Conservation (phyloP, 2,797 vertebrate species). For the Clarias pachynema region DNA sequence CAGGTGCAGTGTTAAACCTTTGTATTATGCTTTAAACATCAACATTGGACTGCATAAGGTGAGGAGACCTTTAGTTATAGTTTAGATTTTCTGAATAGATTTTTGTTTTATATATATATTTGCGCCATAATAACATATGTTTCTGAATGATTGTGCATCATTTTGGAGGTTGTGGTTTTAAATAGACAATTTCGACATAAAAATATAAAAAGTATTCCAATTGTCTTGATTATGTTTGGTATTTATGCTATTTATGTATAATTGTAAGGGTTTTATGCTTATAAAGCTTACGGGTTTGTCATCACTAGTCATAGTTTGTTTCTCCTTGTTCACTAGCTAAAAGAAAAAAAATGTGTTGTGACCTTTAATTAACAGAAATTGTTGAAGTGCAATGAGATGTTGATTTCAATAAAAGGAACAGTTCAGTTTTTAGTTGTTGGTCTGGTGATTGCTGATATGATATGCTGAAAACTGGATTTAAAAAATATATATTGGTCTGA, state of each 20-base stretch:
- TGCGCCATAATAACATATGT: background rate
- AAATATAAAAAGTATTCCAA: background rate
- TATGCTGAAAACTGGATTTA: background rate
- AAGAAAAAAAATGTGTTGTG: background rate
- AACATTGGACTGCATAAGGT: constrained; percentile 4
- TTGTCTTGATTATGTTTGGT: background rate
- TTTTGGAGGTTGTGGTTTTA: background rate
- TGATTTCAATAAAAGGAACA: background rate
- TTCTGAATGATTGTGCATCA: background rate
- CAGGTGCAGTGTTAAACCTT: background rate
- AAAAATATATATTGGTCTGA: background rate
- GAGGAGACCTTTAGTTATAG: background rate
- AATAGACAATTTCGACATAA: background rate
- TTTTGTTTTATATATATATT: background rate
- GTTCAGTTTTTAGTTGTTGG: background rate
- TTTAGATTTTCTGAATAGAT: background rate
- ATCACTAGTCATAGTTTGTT: background rate
- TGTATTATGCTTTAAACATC: background rate
- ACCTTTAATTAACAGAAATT: background rate
- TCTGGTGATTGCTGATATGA: background rate
- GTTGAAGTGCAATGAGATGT: background rate
- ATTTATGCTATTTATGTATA: background rate
- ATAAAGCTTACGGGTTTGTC: background rate
- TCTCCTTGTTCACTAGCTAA: background rate
- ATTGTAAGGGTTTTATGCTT: background rate